Percentiles rank a stretch among this genome's conserved stretches.
phyloP scores from a whole-genome alignment of 2,888 invertebrate genomes.

The Ormyrus rosae region DNA sequence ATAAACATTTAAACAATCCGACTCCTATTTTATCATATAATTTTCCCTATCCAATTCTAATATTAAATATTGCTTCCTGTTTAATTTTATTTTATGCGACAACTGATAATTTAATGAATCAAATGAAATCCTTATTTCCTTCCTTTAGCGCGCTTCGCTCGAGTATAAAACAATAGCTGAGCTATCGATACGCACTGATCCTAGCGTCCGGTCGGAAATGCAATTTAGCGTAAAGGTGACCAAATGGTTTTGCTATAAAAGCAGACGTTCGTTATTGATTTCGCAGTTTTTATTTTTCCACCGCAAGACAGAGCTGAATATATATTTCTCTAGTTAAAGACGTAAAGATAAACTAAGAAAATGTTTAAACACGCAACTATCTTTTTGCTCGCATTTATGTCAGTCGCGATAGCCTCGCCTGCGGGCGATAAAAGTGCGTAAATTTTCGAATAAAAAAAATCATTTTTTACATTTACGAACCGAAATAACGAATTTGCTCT shows the following conservation, averaged over 20 bases:
- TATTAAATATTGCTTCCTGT: too few relatives aligned
- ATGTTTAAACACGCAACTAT: conserved; percentile 9
- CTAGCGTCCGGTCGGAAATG: conserved; percentile 12
- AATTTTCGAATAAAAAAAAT: background rate
- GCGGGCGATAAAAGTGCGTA: conserved; percentile 1
- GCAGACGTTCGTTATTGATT: background rate
- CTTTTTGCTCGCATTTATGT: background rate
- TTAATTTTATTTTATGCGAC: too few relatives aligned
- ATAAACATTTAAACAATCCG: too few relatives aligned
- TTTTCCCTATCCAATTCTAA: too few relatives aligned
- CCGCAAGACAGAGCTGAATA: background rate
- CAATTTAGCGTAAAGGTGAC: conserved; percentile 2
- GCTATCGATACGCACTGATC: conserved; percentile 10
- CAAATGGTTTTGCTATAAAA: conserved; percentile 13
- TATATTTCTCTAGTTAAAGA: too few relatives aligned
- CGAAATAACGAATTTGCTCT: background rate
- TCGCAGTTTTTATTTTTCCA: background rate
- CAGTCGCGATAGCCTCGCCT: background rate
- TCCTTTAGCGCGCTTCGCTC: conserved; percentile 2
- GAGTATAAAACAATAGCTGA: conserved; percentile 7
- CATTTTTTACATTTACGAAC: too few relatives aligned
- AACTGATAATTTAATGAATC: background rate
- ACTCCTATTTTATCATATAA: too few relatives aligned
- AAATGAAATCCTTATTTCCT: conserved; percentile 15
- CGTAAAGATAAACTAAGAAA: background rate